These are phyloP conservation scores for Scaptomyza hsui DNA, from an alignment of 1,140 invertebrate genomes.

Conservation along the genomic window DNA sequence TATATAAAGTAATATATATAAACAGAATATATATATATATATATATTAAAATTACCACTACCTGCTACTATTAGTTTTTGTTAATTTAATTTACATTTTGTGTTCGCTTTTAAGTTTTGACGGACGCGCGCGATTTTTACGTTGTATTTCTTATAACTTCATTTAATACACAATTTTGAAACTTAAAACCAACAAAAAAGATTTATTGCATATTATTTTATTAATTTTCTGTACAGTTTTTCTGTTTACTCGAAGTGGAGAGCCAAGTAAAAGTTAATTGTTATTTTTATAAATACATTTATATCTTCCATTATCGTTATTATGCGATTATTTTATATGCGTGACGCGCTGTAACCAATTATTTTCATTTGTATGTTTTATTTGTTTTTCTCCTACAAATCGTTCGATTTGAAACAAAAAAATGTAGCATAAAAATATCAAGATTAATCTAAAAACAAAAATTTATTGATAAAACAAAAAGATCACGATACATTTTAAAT, in stretches of 20 bases:
- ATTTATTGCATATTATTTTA: conserved; percentile 31
- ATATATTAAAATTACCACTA: conserved; percentile 54
- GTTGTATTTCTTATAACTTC: conserved; percentile 24
- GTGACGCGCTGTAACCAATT: conserved; percentile 57
- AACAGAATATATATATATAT: conserved; percentile 27
- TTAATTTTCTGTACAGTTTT: conserved; percentile 61
- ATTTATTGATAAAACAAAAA: conserved; percentile 60
- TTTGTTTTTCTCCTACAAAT: conserved; percentile 48
- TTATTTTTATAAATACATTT: conserved; percentile 36
- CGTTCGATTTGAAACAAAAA: conserved; percentile 40
- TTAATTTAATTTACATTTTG: conserved; percentile 76
- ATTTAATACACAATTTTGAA: conserved; percentile 19
- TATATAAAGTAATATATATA: conserved; percentile 29
- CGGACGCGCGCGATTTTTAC: conserved; percentile 53
- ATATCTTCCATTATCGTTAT: conserved; percentile 61
- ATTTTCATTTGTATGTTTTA: conserved; percentile 64
- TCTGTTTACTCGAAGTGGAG: conserved; percentile 53
- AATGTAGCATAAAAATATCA: conserved; percentile 50
- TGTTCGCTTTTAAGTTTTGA: conserved; percentile 65
- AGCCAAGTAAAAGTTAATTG: conserved; percentile 49
- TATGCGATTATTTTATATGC: conserved; percentile 45
- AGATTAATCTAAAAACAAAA: conserved; percentile 39
- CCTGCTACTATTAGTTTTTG: conserved; percentile 74
- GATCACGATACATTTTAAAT: conserved; percentile 45
- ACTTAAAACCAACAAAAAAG: conserved; percentile 7